Evolutionary conservation across 2,888 invertebrate genomes (phyloP).

Genomic region (Ecliptopera silaceata): DNA sequence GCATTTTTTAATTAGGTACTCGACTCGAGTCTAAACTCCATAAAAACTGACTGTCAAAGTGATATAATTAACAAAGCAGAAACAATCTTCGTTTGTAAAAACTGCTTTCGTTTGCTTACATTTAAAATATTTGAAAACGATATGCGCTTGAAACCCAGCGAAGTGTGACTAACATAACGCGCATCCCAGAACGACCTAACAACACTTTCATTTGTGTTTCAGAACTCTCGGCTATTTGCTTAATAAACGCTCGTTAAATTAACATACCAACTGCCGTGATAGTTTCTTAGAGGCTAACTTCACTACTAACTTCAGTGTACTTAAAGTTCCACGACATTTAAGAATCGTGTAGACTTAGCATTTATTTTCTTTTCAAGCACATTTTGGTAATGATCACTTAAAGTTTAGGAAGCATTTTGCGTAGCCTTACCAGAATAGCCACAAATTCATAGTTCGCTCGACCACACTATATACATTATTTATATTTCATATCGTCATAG

Average conservation of each 20-base stretch:
- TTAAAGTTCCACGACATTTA: conserved; percentile 21
- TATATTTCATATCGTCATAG: no score
- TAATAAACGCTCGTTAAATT: conserved; percentile 58
- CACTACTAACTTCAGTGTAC: conserved; percentile 20
- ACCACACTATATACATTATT: no score
- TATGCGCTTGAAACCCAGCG: conserved; percentile 37
- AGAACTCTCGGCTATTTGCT: conserved; percentile 55
- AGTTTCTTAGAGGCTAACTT: conserved; percentile 43
- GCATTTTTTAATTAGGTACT: conserved; percentile 34
- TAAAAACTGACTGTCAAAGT: conserved; percentile 41
- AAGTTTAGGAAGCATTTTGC: neutral
- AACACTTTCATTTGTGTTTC: conserved; percentile 54
- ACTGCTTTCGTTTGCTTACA: conserved; percentile 43
- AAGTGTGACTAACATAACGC: conserved; percentile 47
- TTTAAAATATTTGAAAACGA: conserved; percentile 44
- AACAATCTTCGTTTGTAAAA: conserved; percentile 39
- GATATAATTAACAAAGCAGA: conserved; percentile 49
- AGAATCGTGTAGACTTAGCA: neutral
- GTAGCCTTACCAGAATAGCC: no score
- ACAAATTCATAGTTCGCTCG: no score
- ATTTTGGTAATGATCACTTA: neutral
- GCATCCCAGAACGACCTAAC: conserved; percentile 47
- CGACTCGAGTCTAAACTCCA: conserved; percentile 42
- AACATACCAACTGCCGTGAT: conserved; percentile 49
- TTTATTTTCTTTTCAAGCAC: neutral